phyloP scores from a whole-genome alignment of 2,113 vertebrate species.

The Pterocles orientalis region DNA sequence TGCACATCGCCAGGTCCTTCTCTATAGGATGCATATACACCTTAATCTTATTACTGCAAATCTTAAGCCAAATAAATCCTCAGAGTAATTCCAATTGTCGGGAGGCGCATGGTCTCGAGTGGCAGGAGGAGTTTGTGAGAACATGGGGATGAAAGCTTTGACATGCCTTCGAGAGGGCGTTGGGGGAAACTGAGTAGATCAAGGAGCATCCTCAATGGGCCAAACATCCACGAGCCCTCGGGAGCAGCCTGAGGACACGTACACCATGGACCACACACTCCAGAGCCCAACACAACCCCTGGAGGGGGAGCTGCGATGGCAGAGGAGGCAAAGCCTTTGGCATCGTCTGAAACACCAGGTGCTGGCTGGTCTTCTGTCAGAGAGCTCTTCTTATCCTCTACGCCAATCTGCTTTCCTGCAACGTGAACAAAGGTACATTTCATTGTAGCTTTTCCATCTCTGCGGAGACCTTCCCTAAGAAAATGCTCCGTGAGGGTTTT shows the following conservation, averaged over 20 bases:
- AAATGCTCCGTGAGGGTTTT: neutral
- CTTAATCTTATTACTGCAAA: neutral
- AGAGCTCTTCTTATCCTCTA: neutral
- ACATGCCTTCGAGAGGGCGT: neutral
- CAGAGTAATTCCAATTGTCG: neutral
- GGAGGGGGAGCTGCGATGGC: neutral
- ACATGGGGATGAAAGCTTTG: neutral
- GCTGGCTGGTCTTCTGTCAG: neutral
- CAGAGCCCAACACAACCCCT: neutral
- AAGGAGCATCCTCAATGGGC: neutral
- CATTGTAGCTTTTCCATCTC: neutral
- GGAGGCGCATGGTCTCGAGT: rapidly evolving
- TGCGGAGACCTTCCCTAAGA: neutral
- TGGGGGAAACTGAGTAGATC: neutral
- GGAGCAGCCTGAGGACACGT: neutral
- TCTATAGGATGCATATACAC: neutral
- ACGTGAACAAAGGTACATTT: neutral
- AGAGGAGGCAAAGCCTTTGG: neutral
- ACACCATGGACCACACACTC: neutral
- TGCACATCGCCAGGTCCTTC: neutral
- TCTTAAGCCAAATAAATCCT: neutral
- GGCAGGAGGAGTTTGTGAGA: neutral
- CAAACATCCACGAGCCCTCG: neutral
- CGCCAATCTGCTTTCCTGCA: neutral
- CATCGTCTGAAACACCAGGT: neutral